Evolutionary conservation across 2,113 vertebrate genomes (phyloP).

Genomic region (Perognathus longimembris): DNA sequence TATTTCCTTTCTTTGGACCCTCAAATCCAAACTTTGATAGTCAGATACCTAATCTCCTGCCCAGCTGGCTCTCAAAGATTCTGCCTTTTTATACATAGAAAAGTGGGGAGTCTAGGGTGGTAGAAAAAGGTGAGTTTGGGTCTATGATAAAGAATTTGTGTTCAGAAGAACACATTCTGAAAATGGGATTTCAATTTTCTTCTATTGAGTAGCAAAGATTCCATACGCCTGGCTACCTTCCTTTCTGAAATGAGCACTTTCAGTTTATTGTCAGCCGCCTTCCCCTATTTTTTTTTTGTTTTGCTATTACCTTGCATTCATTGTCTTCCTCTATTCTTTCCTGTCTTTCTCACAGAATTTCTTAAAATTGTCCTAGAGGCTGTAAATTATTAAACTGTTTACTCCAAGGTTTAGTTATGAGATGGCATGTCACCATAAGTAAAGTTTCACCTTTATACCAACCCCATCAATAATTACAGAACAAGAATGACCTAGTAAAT

Average conservation of each 20-base stretch:
- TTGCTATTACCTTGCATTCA: not conserved
- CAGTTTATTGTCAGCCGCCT: not conserved
- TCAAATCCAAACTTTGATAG: slow-evolving; percentile 31
- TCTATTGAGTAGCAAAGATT: not conserved
- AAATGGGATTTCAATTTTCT: slow-evolving; percentile 41
- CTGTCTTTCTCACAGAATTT: slow-evolving; percentile 20
- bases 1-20: not conserved
- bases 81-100: slow-evolving; percentile 16
- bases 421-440: slow-evolving; percentile 59
- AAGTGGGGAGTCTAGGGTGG: not conserved
- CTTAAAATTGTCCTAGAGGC: slow-evolving; percentile 27
- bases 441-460: slow-evolving; percentile 80
- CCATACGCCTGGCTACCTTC: slow-evolving; percentile 4
- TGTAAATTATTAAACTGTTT: slow-evolving; percentile 82
- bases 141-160: not conserved
- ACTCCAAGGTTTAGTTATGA: slow-evolving; percentile 71
- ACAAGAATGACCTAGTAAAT: slow-evolving; percentile 38
- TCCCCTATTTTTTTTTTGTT: not conserved
- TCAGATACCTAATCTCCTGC: not conserved
- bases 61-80: not conserved
- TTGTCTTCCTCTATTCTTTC: slow-evolving; percentile 24
- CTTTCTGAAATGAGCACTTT: slow-evolving; percentile 30
- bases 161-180: slow-evolving; percentile 20
- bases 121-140: not conserved
- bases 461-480: slow-evolving; percentile 80